phyloP scores from a whole-genome alignment of 37 sponge, comb jelly and placozoan species.

The Geodia barretti region DNA sequence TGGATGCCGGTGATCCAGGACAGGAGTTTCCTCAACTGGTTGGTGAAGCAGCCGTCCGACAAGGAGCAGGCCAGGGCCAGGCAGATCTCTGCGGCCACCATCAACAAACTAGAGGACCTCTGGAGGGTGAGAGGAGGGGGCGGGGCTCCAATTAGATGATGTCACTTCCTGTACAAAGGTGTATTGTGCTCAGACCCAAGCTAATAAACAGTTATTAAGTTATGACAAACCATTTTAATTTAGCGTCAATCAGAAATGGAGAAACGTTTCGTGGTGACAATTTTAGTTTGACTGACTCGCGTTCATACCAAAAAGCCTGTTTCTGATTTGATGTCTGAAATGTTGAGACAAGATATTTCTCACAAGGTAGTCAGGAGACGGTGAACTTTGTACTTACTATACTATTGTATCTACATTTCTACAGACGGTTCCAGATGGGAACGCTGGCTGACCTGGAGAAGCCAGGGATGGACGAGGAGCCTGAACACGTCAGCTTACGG shows the following conservation, averaged over 20 bases:
- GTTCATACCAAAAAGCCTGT: no score
- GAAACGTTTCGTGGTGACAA: no score
- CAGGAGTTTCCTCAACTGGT: constrained; percentile 83
- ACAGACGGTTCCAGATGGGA: constrained; percentile 27
- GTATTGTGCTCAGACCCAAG: no score
- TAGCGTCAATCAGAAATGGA: no score
- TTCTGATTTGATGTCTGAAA: no score
- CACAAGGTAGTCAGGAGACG: no score
- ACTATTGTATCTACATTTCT: neutral
- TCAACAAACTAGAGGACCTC: constrained; percentile 95
- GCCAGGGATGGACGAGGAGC: constrained; percentile 96
- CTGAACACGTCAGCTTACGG: constrained; percentile 68
- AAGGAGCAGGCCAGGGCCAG: constrained; percentile 91
- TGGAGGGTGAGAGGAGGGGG: constrained; percentile 70
- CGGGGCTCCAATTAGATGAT: neutral
- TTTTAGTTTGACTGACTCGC: no score
- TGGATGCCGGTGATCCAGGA: constrained; percentile 96
- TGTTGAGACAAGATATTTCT: no score
- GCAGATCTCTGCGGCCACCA: constrained; percentile 92
- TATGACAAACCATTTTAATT: no score
- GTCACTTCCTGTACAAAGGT: no score
- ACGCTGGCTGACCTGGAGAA: constrained; percentile 90
- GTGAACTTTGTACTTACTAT: neutral
- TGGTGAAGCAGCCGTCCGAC: constrained; percentile 92
- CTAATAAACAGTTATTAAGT: no score